These are phyloP conservation scores for Stichodactyla helianthus DNA, from an alignment of 64 coral and sea anemone genomes.

Conservation along the genomic window DNA sequence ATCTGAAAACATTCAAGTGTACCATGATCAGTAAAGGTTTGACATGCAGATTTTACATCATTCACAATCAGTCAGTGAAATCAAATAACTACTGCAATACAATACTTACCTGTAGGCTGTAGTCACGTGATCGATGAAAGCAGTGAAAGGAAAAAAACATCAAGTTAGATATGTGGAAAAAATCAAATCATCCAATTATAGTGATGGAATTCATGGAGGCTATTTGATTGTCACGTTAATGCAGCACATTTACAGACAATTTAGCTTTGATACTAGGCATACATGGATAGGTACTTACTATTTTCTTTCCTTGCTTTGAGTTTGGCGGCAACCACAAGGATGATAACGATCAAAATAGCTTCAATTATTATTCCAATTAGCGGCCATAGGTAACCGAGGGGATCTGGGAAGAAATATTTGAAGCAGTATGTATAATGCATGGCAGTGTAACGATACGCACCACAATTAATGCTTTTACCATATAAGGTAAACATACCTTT, in stretches of 20 bases:
- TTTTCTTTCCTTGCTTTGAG: conserved; percentile 28
- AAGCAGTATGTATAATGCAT: too few species aligned
- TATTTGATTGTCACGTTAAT: background rate
- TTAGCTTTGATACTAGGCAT: background rate
- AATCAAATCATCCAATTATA: background rate
- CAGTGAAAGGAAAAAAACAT: background rate
- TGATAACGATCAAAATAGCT: conserved; percentile 48
- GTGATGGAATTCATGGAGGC: background rate
- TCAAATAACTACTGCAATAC: background rate
- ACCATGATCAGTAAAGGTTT: background rate
- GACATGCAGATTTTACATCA: too few species aligned
- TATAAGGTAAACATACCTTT: conserved; percentile 40
- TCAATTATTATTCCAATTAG: conserved; percentile 69
- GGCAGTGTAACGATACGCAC: too few species aligned
- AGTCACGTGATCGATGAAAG: background rate
- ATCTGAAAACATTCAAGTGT: background rate
- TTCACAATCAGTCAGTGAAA: too few species aligned
- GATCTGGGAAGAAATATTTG: conserved; percentile 26
- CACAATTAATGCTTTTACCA: background rate
- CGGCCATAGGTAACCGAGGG: conserved; percentile 63
- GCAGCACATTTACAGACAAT: background rate
- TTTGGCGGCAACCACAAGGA: conserved; percentile 57
- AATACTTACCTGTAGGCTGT: background rate
- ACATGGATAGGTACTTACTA: background rate
- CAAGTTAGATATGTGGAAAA: background rate